phyloP scores from a whole-genome alignment of 2,113 vertebrate genomes.

The Toxotes chatareus region DNA sequence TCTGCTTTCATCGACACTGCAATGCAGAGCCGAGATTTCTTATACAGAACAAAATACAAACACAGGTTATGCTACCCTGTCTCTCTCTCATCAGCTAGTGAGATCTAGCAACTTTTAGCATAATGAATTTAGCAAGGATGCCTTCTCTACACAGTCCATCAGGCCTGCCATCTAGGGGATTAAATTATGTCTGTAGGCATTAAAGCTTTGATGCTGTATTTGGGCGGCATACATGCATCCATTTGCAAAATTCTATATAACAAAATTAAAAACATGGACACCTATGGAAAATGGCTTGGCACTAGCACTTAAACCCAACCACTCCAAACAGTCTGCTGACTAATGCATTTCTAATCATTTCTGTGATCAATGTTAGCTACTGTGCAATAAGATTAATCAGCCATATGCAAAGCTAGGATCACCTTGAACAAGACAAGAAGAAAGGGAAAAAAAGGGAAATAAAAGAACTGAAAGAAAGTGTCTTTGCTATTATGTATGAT shows the following conservation, averaged over 20 bases:
- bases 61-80: conserved; percentile 30
- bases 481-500: conserved; percentile 64
- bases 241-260: conserved; percentile 85
- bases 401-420: conserved; percentile 81
- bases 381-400: conserved; percentile 83
- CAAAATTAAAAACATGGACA: conserved; percentile 84
- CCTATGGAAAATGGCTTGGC: conserved; percentile 83
- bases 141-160: conserved; percentile 78
- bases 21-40: conserved; percentile 15
- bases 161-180: conserved; percentile 81
- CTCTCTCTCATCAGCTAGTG: conserved; percentile 72
- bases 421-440: conserved; percentile 74
- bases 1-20: conserved; percentile 21
- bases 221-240: conserved; percentile 79
- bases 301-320: conserved; percentile 77
- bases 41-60: conserved; percentile 49
- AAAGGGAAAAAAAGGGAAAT: conserved; percentile 43
- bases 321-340: conserved; percentile 82
- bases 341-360: conserved; percentile 85
- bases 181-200: conserved; percentile 84
- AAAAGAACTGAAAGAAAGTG: conserved; percentile 63
- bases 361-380: conserved; percentile 83
- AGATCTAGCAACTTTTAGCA: conserved; percentile 82
- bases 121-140: conserved; percentile 83
- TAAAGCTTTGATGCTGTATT: conserved; percentile 82